These are phyloP conservation scores for Rhinopomastus cyanomelas DNA, from an alignment of 2,113 vertebrate genomes.

Conservation along the genomic window DNA sequence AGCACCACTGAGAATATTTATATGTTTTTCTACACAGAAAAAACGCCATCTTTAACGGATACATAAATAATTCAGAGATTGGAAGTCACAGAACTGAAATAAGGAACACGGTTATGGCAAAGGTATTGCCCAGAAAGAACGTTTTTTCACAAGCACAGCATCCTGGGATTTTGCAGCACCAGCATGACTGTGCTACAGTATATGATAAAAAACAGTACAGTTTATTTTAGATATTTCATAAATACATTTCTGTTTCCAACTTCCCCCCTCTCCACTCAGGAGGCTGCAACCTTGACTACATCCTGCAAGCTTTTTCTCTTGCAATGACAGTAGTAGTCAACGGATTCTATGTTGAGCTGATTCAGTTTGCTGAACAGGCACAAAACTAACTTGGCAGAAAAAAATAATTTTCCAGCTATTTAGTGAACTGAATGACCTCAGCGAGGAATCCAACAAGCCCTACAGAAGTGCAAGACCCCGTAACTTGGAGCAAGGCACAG, in stretches of 20 bases:
- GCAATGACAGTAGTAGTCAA: background rate
- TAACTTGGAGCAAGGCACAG: background rate
- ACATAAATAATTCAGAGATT: background rate
- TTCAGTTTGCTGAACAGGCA: slow-evolving; percentile 23
- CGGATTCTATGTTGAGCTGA: background rate
- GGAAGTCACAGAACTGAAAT: background rate
- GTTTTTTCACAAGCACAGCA: background rate
- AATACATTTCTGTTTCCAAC: background rate
- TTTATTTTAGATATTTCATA: background rate
- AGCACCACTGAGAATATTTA: background rate
- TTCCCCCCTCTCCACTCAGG: background rate
- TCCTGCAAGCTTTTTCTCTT: background rate
- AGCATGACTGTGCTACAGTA: background rate
- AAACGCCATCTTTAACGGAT: background rate
- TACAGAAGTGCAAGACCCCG: background rate
- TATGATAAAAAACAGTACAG: background rate
- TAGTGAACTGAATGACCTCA: background rate
- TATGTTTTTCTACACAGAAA: background rate
- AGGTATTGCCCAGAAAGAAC: background rate
- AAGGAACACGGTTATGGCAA: background rate
- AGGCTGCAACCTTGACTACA: background rate
- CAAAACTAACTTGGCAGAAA: background rate
- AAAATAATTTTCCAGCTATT: background rate
- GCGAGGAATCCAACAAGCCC: background rate
- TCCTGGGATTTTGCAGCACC: background rate